These are phyloP conservation scores for Dicentrarchus labrax DNA, from an alignment of 2,113 vertebrate genomes.

Conservation along the genomic window DNA sequence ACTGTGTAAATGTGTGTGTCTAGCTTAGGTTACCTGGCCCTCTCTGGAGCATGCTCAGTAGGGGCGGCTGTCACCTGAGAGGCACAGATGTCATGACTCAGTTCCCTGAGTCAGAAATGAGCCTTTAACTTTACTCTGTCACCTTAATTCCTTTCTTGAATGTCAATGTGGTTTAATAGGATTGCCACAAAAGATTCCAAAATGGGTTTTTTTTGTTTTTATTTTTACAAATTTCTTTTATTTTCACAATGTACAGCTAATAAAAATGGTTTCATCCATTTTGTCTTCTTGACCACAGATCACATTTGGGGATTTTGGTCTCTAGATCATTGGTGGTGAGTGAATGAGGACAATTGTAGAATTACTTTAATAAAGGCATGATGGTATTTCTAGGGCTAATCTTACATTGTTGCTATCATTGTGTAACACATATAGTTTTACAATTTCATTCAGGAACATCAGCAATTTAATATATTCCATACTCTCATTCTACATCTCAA, in stretches of 20 bases:
- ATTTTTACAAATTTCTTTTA: neutral
- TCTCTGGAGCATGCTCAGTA: conserved; percentile 74
- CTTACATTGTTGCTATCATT: neutral
- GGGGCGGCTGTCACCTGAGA: conserved; percentile 76
- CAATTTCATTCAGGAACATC: neutral
- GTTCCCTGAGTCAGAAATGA: conserved; percentile 1
- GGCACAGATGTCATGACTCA: conserved; percentile 47
- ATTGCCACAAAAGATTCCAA: neutral
- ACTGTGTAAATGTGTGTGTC: conserved; percentile 10
- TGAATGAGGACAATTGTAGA: too few relatives aligned
- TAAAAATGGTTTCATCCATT: neutral
- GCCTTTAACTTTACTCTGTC: neutral
- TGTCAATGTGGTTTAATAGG: neutral
- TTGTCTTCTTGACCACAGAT: neutral
- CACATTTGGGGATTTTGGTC: neutral
- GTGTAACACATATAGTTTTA: neutral
- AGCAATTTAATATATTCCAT: neutral
- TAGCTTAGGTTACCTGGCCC: conserved; percentile 68
- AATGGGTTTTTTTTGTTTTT: too few relatives aligned
- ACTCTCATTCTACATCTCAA: neutral
- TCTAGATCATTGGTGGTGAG: too few relatives aligned
- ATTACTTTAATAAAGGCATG: neutral
- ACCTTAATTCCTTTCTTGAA: neutral
- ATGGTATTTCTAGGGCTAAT: neutral
- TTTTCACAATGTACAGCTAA: neutral